These are phyloP conservation scores for Eumaeus atala DNA, from an alignment of 1,140 invertebrate species.

Conservation along the genomic window DNA sequence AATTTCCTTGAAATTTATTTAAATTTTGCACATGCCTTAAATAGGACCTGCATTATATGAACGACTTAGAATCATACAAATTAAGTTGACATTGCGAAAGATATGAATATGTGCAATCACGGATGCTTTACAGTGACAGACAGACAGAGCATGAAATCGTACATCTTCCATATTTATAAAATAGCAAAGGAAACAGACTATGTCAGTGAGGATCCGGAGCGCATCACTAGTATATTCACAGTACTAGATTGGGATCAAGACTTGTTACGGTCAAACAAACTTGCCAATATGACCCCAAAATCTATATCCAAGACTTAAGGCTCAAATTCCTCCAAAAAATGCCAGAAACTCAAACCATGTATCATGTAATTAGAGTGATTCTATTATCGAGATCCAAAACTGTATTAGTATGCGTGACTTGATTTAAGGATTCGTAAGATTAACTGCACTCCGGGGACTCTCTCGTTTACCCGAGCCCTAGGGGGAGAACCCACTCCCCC, in stretches of 20 bases:
- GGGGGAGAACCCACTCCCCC: too few relatives aligned
- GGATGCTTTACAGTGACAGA: background rate
- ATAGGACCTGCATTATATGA: too few relatives aligned
- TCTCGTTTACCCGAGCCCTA: background rate
- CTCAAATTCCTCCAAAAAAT: background rate
- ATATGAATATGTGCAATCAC: too few relatives aligned
- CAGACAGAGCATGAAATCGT: too few relatives aligned
- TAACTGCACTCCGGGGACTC: background rate
- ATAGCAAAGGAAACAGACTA: background rate
- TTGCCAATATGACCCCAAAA: background rate
- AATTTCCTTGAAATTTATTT: too few relatives aligned
- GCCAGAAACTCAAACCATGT: background rate
- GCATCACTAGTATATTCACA: background rate
- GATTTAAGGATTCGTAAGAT: conserved; percentile 6
- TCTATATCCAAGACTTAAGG: background rate
- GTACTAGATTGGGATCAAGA: background rate
- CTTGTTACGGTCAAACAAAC: background rate
- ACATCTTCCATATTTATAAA: too few relatives aligned
- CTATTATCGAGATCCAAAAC: conserved; percentile 6
- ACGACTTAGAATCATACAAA: background rate
- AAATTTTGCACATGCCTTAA: too few relatives aligned
- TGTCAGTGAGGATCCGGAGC: background rate
- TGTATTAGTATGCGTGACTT: conserved; percentile 10
- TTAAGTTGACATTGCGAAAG: too few relatives aligned
- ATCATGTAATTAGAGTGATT: conserved; percentile 6